Evolutionary conservation across 1,140 invertebrate species (phyloP).

Genomic region (Sminthurinus signatus): DNA sequence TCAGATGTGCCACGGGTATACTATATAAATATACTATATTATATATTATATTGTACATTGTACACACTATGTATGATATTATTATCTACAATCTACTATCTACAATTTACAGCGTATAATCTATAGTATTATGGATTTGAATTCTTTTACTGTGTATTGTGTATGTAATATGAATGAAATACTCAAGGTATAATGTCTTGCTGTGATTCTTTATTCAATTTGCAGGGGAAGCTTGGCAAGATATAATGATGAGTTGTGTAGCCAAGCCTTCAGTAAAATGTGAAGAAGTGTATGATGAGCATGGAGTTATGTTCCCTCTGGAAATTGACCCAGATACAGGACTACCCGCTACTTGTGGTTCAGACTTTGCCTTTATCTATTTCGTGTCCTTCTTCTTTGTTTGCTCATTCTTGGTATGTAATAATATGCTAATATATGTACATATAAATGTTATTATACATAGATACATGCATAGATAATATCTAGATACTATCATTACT

Average conservation of each 20-base stretch:
- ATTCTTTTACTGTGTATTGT: neutral
- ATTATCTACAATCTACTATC: too few species aligned
- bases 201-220: too few species aligned
- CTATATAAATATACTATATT: neutral
- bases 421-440: neutral
- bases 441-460: too few species aligned
- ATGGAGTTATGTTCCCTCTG: neutral
- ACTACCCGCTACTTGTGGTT: conserved; percentile 64
- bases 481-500: neutral
- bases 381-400: conserved; percentile 99
- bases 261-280: conserved; percentile 62
- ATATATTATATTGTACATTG: neutral
- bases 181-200: too few species aligned
- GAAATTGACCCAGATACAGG: conserved; percentile 1
- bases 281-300: conserved; percentile 22
- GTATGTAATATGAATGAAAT: too few species aligned
- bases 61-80: too few species aligned
- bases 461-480: neutral
- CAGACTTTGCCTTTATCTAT: conserved; percentile 91
- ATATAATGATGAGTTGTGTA: conserved; percentile 94
- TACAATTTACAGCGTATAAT: too few species aligned
- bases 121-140: too few species aligned
- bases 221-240: conserved; percentile 95
- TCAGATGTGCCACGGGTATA: conserved; percentile 81
- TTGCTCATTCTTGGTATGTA: conserved; percentile 92